Evolutionary conservation across 2,888 invertebrate genomes (phyloP).

Genomic region (Bimastos eiseni): DNA sequence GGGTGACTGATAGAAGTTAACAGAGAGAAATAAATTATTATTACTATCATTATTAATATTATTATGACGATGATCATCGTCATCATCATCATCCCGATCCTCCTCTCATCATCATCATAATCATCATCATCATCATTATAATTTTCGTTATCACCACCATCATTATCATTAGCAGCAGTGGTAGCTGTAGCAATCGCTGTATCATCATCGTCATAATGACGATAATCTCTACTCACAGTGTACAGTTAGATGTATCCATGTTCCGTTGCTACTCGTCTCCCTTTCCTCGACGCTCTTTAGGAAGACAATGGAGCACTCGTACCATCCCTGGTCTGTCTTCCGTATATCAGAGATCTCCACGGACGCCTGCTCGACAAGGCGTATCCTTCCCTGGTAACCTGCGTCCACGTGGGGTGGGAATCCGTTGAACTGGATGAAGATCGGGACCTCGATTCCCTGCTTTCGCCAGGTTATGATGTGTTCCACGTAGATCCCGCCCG

Average conservation of each 20-base stretch:
- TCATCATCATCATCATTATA: background rate
- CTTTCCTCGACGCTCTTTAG: slow-evolving; percentile 75
- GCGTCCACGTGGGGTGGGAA: slow-evolving; percentile 95
- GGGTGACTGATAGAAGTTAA: too few species aligned
- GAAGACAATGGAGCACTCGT: slow-evolving; percentile 91
- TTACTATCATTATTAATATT: slow-evolving; percentile 2
- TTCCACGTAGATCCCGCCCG: slow-evolving; percentile 73
- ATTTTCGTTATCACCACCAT: background rate
- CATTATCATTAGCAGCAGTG: background rate
- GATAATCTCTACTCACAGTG: slow-evolving; percentile 71
- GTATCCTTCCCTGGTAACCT: slow-evolving; percentile 42
- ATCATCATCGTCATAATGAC: background rate
- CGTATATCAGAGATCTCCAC: slow-evolving; percentile 92
- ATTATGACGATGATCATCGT: background rate
- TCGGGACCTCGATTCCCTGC: slow-evolving; percentile 94
- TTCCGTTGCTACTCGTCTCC: slow-evolving; percentile 83
- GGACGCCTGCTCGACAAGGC: slow-evolving; percentile 64
- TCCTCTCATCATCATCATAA: background rate
- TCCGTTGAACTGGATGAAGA: slow-evolving; percentile 97
- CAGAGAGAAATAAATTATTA: background rate
- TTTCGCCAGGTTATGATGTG: slow-evolving; percentile 99
- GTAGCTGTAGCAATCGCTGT: background rate
- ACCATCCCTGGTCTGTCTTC: slow-evolving; percentile 94
- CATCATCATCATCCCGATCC: background rate
- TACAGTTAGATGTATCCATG: slow-evolving; percentile 97